Conservation (phyloP, 2,888 invertebrate species). For the Synanthedon andrenaeformis region DNA sequence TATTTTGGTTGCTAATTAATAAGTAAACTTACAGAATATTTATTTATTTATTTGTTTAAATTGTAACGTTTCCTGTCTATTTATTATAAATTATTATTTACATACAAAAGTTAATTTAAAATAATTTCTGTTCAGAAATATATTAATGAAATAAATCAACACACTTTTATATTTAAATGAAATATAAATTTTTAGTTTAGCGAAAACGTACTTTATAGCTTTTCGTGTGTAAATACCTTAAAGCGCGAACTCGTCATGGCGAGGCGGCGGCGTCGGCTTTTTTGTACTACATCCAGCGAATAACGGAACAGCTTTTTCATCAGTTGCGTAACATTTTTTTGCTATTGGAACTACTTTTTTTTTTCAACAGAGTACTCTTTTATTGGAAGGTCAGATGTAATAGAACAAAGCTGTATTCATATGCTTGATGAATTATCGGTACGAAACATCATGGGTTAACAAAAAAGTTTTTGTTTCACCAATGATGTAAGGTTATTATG, state of each 20-base stretch:
- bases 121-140: too few species aligned
- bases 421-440: constrained; percentile 12
- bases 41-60: too few species aligned
- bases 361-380: constrained; percentile 20
- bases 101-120: too few species aligned
- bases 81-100: too few species aligned
- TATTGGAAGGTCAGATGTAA: constrained; percentile 20
- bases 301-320: constrained; percentile 27
- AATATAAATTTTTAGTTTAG: too few species aligned
- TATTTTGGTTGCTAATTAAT: too few species aligned
- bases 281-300: constrained; percentile 9
- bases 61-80: too few species aligned
- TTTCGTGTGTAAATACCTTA: not conserved
- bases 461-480: not conserved
- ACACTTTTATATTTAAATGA: too few species aligned
- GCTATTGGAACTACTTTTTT: constrained; percentile 31
- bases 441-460: constrained; percentile 11
- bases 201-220: not conserved
- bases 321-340: constrained; percentile 40
- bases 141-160: too few species aligned
- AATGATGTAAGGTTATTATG: not conserved
- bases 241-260: constrained; percentile 7
- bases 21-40: too few species aligned
- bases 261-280: constrained; percentile 6
- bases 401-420: constrained; percentile 9